Percentiles rank a stretch among this genome's conserved stretches.
Evolutionary conservation across 2,113 vertebrate genomes (phyloP).

Genomic region (Sphaerodactylus townsendi): DNA sequence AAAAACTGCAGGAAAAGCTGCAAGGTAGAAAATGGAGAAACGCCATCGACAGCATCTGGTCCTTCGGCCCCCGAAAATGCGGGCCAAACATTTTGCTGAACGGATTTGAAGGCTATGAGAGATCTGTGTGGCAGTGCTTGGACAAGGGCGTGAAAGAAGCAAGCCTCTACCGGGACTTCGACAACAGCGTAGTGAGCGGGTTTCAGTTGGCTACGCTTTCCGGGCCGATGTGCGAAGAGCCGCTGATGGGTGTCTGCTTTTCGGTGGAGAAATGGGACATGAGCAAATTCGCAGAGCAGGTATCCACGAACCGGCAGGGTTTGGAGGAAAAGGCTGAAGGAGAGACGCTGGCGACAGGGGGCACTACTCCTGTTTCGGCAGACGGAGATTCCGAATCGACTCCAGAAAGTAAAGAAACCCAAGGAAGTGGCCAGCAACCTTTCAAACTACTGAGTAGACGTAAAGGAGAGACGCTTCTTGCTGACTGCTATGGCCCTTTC

Average conservation of each 20-base stretch:
- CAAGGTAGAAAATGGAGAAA: conserved; percentile 91
- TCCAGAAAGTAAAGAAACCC: neutral
- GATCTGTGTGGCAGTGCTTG: conserved; percentile 88
- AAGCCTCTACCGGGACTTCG: conserved; percentile 79
- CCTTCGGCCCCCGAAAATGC: conserved; percentile 93
- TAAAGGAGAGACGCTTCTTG: conserved; percentile 58
- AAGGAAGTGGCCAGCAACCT: neutral
- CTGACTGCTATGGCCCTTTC: conserved; percentile 90
- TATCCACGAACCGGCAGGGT: conserved; percentile 45
- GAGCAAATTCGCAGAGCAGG: conserved; percentile 59
- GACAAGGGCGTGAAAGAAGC: conserved; percentile 46
- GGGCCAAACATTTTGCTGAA: conserved; percentile 94
- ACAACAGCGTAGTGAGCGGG: conserved; percentile 92
- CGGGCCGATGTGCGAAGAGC: conserved; percentile 97
- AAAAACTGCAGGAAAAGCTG: conserved; percentile 80
- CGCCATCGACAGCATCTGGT: conserved; percentile 88
- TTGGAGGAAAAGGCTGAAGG: conserved; percentile 21
- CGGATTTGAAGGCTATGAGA: conserved; percentile 79
- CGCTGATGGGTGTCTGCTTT: conserved; percentile 97
- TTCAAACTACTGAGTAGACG: conserved; percentile 25
- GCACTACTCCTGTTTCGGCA: rapidly evolving
- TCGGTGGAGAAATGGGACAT: conserved; percentile 89
- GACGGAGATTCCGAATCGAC: neutral
- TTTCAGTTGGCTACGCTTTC: conserved; percentile 93
- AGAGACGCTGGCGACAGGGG: neutral